These are phyloP conservation scores for Eulemur rubriventer DNA, from an alignment of 2,797 vertebrate species.

Conservation along the genomic window DNA sequence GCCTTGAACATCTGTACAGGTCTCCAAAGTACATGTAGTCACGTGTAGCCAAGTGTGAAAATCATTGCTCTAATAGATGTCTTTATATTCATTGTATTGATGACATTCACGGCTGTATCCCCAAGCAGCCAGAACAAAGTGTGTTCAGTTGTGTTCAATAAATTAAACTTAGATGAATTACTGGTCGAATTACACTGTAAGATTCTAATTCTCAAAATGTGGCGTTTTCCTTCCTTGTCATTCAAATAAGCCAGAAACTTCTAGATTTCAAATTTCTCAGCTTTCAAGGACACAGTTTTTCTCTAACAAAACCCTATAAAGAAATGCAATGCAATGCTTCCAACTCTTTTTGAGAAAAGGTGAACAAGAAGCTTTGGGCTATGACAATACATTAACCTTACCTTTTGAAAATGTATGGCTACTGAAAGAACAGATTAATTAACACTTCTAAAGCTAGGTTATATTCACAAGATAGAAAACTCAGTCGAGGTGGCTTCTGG, in stretches of 20 bases:
- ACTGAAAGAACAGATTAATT: conserved; percentile 64
- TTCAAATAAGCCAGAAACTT: background rate
- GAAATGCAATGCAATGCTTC: background rate
- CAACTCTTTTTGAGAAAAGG: background rate
- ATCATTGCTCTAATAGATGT: background rate
- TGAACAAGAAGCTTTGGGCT: background rate
- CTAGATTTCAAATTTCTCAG: background rate
- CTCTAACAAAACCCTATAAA: conserved; percentile 27
- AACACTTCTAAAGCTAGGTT: conserved; percentile 35
- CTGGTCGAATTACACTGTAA: background rate
- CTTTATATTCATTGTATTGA: background rate
- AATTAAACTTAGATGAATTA: background rate
- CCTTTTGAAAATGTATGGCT: conserved; percentile 50
- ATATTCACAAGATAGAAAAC: conserved; percentile 12
- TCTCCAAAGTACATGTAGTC: background rate
- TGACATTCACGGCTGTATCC: background rate
- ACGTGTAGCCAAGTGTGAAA: background rate
- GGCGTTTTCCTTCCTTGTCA: background rate
- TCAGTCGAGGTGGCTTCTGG: conserved; percentile 21
- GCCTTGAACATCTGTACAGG: background rate
- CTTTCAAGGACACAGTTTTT: background rate
- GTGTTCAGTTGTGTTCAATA: background rate
- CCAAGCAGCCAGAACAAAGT: background rate
- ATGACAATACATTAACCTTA: conserved; percentile 30
- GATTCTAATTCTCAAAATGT: background rate